Percentiles rank a stretch among this genome's conserved stretches.
These are phyloP conservation scores for Ariopsis seemanni DNA, from an alignment of 2,113 vertebrate species.

Conservation along the genomic window DNA sequence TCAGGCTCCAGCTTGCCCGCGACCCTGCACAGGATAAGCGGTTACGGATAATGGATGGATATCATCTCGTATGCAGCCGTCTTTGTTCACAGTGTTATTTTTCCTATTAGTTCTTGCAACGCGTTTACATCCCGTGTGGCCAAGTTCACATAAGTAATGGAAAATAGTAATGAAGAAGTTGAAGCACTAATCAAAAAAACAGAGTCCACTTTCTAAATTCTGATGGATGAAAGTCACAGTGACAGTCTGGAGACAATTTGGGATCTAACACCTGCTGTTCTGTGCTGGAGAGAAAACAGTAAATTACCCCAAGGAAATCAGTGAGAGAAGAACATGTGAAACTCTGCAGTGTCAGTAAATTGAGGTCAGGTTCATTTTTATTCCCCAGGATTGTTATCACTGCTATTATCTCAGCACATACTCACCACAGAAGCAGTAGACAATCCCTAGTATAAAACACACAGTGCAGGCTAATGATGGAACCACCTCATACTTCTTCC, in stretches of 20 bases:
- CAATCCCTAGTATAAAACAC: slow-evolving; percentile 79
- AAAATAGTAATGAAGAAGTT: neutral
- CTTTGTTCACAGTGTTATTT: neutral
- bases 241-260: neutral
- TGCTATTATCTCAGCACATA: slow-evolving; percentile 26
- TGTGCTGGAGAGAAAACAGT: neutral
- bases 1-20: neutral
- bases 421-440: slow-evolving; percentile 87
- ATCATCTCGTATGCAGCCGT: neutral
- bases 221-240: neutral
- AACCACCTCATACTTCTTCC: slow-evolving; percentile 73
- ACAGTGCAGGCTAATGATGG: slow-evolving; percentile 78
- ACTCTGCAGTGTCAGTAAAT: neutral
- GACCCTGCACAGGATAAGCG: too few relatives aligned
- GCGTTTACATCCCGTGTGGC: neutral
- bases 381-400: neutral
- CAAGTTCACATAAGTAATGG: neutral
- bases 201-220: neutral
- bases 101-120: neutral
- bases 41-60: too few relatives aligned
- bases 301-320: neutral
- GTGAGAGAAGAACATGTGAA: neutral
- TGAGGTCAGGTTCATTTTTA: neutral
- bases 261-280: neutral
- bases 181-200: neutral